Conservation (phyloP, 2,113 vertebrate species). For the Stercorarius parasiticus region DNA sequence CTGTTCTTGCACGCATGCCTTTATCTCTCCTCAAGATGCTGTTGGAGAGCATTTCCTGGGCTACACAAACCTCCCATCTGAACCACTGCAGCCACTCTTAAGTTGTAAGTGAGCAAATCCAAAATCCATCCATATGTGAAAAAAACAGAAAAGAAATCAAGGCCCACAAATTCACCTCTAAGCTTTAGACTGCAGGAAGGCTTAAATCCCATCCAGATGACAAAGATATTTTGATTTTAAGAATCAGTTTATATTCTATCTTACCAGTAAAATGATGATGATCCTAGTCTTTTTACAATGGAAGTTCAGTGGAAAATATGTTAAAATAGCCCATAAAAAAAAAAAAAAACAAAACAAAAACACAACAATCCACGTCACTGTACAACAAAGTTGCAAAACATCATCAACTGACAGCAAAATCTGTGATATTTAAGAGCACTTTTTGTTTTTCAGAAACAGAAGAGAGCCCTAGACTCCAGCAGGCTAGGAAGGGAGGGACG, state of each 20-base stretch:
- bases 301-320: neutral
- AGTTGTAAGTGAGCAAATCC: neutral
- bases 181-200: neutral
- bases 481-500: neutral
- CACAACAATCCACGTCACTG: fast-evolving
- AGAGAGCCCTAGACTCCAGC: neutral
- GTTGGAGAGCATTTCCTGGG: neutral
- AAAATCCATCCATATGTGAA: neutral
- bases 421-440: neutral
- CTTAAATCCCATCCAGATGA: neutral
- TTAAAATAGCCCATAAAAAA: neutral
- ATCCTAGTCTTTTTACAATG: neutral
- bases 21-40: neutral
- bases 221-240: neutral
- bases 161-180: neutral
- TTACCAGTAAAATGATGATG: neutral
- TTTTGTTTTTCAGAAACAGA: neutral
- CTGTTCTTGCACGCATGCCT: neutral
- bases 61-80: neutral
- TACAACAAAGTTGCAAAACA: neutral
- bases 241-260: neutral
- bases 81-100: neutral
- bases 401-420: neutral
- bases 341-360: neutral
- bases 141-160: neutral